Evolutionary conservation across 2,797 vertebrate genomes (phyloP).

Genomic region (Sebastes cheni): DNA sequence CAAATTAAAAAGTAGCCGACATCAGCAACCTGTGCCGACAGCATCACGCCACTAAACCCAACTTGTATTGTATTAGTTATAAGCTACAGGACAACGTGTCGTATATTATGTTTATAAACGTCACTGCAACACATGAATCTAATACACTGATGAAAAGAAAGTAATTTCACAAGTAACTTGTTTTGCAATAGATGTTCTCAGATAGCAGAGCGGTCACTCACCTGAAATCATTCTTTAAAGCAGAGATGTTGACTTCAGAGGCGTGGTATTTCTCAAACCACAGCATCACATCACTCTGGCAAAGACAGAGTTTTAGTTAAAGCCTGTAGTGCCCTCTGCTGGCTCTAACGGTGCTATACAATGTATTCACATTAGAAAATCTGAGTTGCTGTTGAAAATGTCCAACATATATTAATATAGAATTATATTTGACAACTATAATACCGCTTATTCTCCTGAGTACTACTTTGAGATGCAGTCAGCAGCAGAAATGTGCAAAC

Average conservation of each 20-base stretch:
- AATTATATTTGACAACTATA: not conserved
- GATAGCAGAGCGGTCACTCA: conserved; percentile 26
- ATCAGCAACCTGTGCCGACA: too few relatives aligned
- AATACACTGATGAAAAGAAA: too few relatives aligned
- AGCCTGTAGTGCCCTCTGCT: conserved; percentile 45
- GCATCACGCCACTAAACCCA: too few relatives aligned
- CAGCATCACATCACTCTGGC: conserved; percentile 55
- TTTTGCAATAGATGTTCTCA: not conserved
- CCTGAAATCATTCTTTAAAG: conserved; percentile 44
- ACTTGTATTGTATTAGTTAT: too few relatives aligned
- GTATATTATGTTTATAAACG: too few relatives aligned
- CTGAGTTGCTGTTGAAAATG: not conserved
- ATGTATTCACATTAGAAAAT: not conserved
- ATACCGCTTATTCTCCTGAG: fast-evolving
- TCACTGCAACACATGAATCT: not conserved
- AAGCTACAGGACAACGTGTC: too few relatives aligned
- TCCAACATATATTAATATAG: not conserved
- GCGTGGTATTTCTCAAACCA: conserved; percentile 66
- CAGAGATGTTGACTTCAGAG: conserved; percentile 53
- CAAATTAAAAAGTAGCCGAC: not conserved
- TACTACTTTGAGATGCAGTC: not conserved
- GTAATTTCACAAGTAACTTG: too few relatives aligned
- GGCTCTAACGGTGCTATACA: not conserved
- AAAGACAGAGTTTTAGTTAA: not conserved
- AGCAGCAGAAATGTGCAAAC: not conserved